Evolutionary conservation across 2,113 vertebrate genomes (phyloP).

Genomic region (Gallinago paraguaiae): DNA sequence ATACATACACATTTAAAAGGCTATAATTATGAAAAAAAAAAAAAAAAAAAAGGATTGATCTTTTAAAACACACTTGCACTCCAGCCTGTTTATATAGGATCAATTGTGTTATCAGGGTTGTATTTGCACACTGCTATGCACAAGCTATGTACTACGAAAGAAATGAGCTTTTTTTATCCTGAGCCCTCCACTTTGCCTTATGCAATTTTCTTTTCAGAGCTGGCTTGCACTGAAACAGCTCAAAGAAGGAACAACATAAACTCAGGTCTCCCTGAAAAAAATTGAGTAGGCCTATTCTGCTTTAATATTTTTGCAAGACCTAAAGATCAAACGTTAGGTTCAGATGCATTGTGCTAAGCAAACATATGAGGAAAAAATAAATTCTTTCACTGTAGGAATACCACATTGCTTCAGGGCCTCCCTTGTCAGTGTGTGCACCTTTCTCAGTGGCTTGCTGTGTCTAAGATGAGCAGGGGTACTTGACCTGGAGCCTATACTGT

Average conservation of each 20-base stretch:
- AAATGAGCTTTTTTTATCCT: neutral
- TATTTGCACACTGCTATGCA: neutral
- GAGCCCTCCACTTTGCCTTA: neutral
- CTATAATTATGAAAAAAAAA: neutral
- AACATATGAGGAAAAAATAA: accelerated
- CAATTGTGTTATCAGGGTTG: neutral
- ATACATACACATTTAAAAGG: neutral
- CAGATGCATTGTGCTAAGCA: neutral
- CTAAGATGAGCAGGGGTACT: neutral
- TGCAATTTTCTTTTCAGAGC: neutral
- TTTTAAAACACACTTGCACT: neutral
- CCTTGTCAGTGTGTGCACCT: neutral
- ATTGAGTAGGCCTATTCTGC: neutral
- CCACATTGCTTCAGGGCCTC: neutral
- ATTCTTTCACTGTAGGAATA: neutral
- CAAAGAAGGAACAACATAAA: neutral
- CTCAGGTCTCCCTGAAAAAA: neutral
- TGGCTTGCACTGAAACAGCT: neutral
- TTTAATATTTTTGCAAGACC: neutral
- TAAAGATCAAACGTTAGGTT: neutral
- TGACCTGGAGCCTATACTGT: neutral
- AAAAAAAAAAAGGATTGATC: neutral
- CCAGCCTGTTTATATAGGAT: neutral
- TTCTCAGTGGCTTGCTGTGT: neutral
- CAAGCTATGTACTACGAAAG: neutral